Evolutionary conservation across 2,797 vertebrate genomes (phyloP).

Genomic region (Pempheris klunzingeri): DNA sequence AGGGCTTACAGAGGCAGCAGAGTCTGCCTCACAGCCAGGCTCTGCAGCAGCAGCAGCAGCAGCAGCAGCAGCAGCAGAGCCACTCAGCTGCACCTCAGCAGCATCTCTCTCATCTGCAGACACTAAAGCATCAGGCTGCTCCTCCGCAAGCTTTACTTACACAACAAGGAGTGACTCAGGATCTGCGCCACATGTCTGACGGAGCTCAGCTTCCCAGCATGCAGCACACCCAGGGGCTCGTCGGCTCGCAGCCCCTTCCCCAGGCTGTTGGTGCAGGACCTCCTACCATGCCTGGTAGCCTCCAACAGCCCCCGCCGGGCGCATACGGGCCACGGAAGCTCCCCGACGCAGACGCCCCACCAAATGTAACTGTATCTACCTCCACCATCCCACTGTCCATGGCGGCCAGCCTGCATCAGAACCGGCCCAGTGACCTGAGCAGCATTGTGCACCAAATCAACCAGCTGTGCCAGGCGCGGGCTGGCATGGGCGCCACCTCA

Average conservation of each 20-base stretch:
- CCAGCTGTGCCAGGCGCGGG: conserved; percentile 97
- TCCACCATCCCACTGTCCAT: conserved; percentile 93
- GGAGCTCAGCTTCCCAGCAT: conserved; percentile 84
- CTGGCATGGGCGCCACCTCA: conserved; percentile 87
- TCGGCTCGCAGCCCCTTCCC: conserved; percentile 73
- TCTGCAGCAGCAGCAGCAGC: conserved; percentile 75
- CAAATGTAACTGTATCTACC: conserved; percentile 92
- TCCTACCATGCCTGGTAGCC: conserved; percentile 55
- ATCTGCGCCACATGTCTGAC: conserved; percentile 88
- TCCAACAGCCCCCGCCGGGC: conserved; percentile 71
- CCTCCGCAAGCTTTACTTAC: conserved; percentile 77
- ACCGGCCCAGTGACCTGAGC: conserved; percentile 90
- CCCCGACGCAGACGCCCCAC: conserved; percentile 86
- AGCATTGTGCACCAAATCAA: conserved; percentile 98
- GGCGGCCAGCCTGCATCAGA: conserved; percentile 89
- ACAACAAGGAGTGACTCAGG: conserved; percentile 88
- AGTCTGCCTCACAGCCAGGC: conserved; percentile 65
- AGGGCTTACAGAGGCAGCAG: conserved; percentile 77
- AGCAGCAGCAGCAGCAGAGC: conserved; percentile 72
- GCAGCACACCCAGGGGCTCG: conserved; percentile 86
- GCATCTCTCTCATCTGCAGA: conserved; percentile 78
- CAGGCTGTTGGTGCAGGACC: conserved; percentile 71
- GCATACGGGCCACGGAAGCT: conserved; percentile 82
- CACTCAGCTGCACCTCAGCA: conserved; percentile 67
- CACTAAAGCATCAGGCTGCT: conserved; percentile 80